A percentile compares a stretch with the other conserved stretches of the same genome.
Conservation (phyloP, 2,888 invertebrate genomes). For the Anthophora plumipes region DNA sequence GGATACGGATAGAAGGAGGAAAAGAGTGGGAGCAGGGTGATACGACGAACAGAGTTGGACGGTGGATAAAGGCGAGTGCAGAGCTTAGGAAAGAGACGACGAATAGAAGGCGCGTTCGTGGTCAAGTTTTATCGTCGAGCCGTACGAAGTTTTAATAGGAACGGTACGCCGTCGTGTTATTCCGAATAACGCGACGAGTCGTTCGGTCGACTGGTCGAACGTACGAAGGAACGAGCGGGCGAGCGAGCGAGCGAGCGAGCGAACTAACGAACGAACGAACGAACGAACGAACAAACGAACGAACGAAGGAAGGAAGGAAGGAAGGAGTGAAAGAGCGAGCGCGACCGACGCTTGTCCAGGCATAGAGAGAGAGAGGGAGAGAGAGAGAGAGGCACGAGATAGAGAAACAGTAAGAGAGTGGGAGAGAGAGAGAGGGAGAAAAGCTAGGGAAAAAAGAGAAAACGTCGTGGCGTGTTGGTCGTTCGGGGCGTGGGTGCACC, state of each 20-base stretch:
- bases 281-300: no score
- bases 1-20: conserved; percentile 12
- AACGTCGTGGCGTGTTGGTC: conserved; percentile 38
- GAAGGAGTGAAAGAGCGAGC: no score
- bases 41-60: not conserved
- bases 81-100: conserved; percentile 22
- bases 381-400: not conserved
- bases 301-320: no score
- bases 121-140: conserved; percentile 27
- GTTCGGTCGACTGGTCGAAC: conserved; percentile 2
- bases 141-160: conserved; percentile 45
- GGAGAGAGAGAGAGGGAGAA: not conserved
- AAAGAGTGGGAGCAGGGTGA: conserved; percentile 7
- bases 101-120: conserved; percentile 17
- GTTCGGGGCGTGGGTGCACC: conserved; percentile 50
- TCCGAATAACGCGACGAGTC: conserved; percentile 33
- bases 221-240: not conserved
- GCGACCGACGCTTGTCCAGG: conserved; percentile 7
- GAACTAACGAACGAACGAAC: no score
- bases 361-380: not conserved
- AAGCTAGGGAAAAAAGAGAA: conserved; percentile 29
- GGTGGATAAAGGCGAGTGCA: not conserved
- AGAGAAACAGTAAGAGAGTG: not conserved
- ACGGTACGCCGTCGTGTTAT: conserved; percentile 46
- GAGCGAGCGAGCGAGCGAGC: no score